Evolutionary conservation across 2,888 invertebrate species (phyloP), one percentile per base, ranked within the genome.

Genomic region (Himalopsyche japonica): DNA sequence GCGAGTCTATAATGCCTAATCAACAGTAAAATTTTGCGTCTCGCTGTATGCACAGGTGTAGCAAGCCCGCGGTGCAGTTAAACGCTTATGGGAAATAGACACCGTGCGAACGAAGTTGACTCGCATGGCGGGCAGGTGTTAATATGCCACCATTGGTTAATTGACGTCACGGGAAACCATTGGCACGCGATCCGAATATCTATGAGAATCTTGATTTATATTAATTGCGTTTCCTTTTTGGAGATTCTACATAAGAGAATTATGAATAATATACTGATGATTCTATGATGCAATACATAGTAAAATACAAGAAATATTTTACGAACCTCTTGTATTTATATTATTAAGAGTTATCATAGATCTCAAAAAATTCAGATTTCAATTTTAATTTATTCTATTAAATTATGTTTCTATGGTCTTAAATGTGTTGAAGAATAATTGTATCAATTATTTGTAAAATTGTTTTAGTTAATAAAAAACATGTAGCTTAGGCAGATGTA

Each of bases 71-170:
- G 49, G 78, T 64, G 34, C 64, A 83, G 49, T 76, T 80, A 76
- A 43, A 82, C 57, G 76, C 84, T 82, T 84, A 82, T 84, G 80
- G 80, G 82, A 84, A 82, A 84, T 84, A 57, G 47, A 70, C 64
- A 49, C 82, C 79, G 57, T 57, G 84, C 84, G 80, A 84, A 76
- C 79, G 77, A 18, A 81, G 47, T 43, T 77, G n/a, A 43, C 78
- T 48, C 12, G 57, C 81, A 43, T 27, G 76, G 32, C 48, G 43
- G 27, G 76, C 82, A 84, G 79, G 82, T 84, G 82, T 82, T 37
- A 76, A 79, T 84, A 70, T 80, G 82, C 78, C 82, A 85, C 70
- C 81, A 49, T 34, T 30, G 47, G 76, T 77, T 83, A 83, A 83
- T 83, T 83, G 83, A 80, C 80, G 83, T 78, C 76, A 43, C 48